phyloP scores from a whole-genome alignment of 2,113 vertebrate genomes.

The Sorex fumeus region DNA sequence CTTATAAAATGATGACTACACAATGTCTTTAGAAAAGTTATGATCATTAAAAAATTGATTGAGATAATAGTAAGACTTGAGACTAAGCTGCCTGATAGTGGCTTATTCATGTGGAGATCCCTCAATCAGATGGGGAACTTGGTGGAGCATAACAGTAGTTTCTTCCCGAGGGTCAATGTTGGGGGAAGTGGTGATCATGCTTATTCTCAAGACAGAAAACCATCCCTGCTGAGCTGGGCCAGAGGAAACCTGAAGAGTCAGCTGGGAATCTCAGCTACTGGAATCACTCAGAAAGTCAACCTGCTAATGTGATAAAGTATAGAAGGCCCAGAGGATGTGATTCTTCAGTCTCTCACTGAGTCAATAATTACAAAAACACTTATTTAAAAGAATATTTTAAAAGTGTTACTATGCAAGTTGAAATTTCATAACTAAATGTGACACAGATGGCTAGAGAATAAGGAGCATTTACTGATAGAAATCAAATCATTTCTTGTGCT shows the following conservation, averaged over 20 bases:
- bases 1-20: neutral
- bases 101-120: neutral
- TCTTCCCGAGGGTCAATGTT: neutral
- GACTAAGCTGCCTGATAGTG: neutral
- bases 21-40: neutral
- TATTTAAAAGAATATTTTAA: neutral
- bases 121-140: neutral
- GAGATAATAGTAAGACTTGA: neutral
- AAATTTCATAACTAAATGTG: constrained; percentile 74
- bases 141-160: too few species aligned
- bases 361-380: constrained; percentile 9
- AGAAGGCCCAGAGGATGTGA: neutral
- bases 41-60: neutral
- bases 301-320: neutral
- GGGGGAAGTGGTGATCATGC: neutral
- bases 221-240: too few species aligned
- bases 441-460: constrained; percentile 62
- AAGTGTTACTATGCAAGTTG: constrained; percentile 66
- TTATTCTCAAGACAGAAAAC: neutral
- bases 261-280: neutral
- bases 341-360: neutral
- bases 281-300: neutral
- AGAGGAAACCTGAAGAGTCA: neutral
- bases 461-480: constrained; percentile 56
- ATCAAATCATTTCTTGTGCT: constrained; percentile 15